Evolutionary conservation across 2,797 vertebrate genomes (phyloP).

Genomic region (Limosa lapponica): DNA sequence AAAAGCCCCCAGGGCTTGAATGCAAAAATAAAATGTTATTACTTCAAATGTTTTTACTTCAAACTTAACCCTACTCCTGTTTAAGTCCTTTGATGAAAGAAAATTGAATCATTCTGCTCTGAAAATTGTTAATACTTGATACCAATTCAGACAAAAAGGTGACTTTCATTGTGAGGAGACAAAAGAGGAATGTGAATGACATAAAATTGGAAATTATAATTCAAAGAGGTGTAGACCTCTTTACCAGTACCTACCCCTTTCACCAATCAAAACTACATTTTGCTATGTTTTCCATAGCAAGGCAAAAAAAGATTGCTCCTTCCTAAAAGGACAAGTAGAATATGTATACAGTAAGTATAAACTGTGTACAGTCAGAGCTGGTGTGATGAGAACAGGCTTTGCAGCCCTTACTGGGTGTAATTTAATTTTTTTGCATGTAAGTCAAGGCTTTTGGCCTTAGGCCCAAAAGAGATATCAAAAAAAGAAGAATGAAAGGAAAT

Average conservation of each 20-base stretch:
- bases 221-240: background rate
- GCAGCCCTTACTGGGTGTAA: background rate
- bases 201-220: background rate
- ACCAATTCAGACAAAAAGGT: background rate
- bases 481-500: background rate
- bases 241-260: background rate
- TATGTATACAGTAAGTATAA: background rate
- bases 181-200: background rate
- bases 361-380: background rate
- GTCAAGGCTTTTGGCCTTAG: background rate
- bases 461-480: background rate
- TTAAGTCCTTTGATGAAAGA: background rate
- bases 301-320: background rate
- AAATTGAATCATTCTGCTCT: background rate
- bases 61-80: background rate
- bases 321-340: background rate
- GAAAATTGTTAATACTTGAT: background rate
- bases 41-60: background rate
- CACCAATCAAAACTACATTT: background rate
- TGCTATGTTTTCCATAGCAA: background rate
- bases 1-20: background rate
- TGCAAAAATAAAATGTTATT: background rate
- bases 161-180: background rate
- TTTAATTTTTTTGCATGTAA: background rate
- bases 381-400: background rate